Evolutionary conservation across 1,140 invertebrate species (phyloP), one percentile per base, ranked within the genome.

Genomic region (Prorops nasuta): DNA sequence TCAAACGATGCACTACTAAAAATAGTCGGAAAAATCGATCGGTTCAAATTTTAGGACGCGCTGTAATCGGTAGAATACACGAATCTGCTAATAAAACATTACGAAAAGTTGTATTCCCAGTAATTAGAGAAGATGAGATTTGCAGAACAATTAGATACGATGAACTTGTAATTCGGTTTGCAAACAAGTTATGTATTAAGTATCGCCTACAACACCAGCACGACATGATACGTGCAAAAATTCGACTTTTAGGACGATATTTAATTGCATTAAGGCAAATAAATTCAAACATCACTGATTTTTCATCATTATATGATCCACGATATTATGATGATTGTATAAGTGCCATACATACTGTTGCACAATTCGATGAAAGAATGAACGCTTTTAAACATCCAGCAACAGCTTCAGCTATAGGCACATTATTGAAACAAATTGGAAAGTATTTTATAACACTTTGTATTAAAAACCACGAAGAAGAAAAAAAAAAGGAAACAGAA

Each of bases 391-490:
- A 4, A 54, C 8, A 48, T 1, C 45, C 53, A 12, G 12, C 52
- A 21, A 46, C 45, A 21, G 56, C 53, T 1, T 28, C 46, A 1
- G 45, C 43, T 38, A 32, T 61, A 16, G 58, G 58, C 16, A 54
- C 58, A 9, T 10, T 58, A 6, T 34, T 61, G 3, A 46, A 55
- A 45, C 31, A 62, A 1, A 38, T 62, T 16, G 60, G 50, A 22
- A 36, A 58, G 24, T 16, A 22, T 3, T 31, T 42, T 2, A 46
- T 51, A 2, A 49, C 38, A 8, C 3, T 47, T 16, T 58, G 42
- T 22, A 56, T 62, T 9, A 45, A 54, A 10, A 18, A 46, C 19
- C 19, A 51, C 16, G 36, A 51, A 3, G 1, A 1, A 0, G 37
- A 41, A 16, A 34, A 24, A 37, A 50, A 54, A 44, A 36, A 38